Conservation (phyloP, 1,140 invertebrate genomes). For the Heliconius eleuchia region DNA sequence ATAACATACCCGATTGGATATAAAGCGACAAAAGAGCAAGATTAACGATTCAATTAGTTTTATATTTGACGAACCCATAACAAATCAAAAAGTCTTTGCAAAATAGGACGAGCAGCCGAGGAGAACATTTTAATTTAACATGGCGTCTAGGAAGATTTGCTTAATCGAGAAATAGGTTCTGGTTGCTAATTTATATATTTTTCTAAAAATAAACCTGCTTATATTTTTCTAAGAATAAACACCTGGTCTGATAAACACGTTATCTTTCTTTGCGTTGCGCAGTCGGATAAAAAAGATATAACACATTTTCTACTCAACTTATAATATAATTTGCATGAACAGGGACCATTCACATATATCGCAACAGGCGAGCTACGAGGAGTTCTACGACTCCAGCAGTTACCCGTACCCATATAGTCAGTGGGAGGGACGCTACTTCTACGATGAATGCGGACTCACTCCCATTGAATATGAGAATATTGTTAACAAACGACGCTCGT, state of each 20-base stretch:
- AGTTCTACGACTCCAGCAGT: constrained; percentile 81
- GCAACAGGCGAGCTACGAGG: constrained; percentile 79
- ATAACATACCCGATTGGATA: too few species aligned
- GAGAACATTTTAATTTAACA: too few species aligned
- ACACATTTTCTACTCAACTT: neutral
- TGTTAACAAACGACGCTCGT: constrained; percentile 77
- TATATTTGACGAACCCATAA: too few species aligned
- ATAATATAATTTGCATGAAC: constrained; percentile 31
- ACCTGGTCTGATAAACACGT: neutral
- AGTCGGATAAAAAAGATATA: too few species aligned
- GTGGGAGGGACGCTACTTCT: constrained; percentile 84
- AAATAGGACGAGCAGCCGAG: too few species aligned
- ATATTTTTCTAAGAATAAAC: neutral
- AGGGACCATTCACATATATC: constrained; percentile 78
- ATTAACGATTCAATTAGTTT: too few species aligned
- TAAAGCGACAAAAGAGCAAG: too few species aligned
- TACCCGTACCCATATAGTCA: constrained; percentile 83
- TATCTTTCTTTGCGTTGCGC: too few species aligned
- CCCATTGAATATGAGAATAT: constrained; percentile 72
- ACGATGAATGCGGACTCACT: constrained; percentile 68
- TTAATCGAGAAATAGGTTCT: too few species aligned
- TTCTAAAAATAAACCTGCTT: neutral
- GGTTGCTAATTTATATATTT: too few species aligned
- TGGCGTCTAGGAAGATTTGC: too few species aligned
- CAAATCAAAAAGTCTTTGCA: too few species aligned